phyloP scores from a whole-genome alignment of 2,797 vertebrate genomes.

The Ciconia nigra region DNA sequence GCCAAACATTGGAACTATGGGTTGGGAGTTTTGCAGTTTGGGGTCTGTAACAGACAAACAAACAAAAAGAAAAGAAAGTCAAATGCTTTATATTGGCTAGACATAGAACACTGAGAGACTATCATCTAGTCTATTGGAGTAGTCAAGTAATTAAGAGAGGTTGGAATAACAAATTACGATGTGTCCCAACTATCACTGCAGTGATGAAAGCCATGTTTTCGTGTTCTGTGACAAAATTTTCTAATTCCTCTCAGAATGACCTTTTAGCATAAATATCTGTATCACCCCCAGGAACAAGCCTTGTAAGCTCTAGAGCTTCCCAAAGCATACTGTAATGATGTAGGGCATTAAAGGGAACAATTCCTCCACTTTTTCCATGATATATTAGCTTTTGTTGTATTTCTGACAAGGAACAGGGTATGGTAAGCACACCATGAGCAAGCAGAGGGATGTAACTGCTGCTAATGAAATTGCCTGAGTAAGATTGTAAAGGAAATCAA shows the following conservation, averaged over 20 bases:
- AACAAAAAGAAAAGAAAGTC: background rate
- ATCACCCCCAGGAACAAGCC: background rate
- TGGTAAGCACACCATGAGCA: background rate
- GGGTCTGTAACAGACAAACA: conserved; percentile 69
- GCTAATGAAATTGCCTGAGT: background rate
- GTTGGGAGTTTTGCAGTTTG: conserved; percentile 64
- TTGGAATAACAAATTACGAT: background rate
- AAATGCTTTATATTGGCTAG: background rate
- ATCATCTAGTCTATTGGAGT: background rate
- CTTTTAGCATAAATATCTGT: background rate
- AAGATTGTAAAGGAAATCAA: background rate
- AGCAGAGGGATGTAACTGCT: background rate
- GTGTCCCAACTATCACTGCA: background rate
- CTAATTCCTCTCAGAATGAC: background rate
- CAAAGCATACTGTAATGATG: background rate
- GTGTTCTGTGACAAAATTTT: background rate
- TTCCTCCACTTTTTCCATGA: background rate
- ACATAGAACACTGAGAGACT: background rate
- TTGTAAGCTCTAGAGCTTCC: background rate
- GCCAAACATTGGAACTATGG: conserved; percentile 55
- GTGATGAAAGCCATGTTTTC: background rate
- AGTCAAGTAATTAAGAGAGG: background rate
- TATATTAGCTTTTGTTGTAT: background rate
- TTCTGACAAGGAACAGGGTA: background rate
- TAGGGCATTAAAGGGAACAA: background rate